phyloP scores from a whole-genome alignment of 2,888 invertebrate species.

The Trypoxylon attenuatum region DNA sequence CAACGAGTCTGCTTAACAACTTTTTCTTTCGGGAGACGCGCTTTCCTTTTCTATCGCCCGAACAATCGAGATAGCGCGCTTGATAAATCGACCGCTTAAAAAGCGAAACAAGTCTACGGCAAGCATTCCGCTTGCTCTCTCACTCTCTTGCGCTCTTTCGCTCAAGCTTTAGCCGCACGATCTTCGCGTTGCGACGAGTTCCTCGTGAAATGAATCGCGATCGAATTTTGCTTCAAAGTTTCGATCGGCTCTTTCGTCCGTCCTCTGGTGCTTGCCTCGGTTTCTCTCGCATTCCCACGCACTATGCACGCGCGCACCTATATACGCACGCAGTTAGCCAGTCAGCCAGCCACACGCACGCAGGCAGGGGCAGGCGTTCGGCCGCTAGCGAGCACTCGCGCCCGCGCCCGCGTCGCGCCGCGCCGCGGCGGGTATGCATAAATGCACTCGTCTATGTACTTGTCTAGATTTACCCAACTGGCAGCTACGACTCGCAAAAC shows the following conservation, averaged over 20 bases:
- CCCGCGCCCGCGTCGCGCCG: not conserved
- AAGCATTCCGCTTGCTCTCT: slow-evolving; percentile 6
- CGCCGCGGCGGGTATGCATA: slow-evolving; percentile 38
- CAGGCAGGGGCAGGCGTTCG: not conserved
- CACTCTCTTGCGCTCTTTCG: too few relatives aligned
- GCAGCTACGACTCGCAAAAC: slow-evolving; percentile 12
- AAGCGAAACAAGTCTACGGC: slow-evolving; percentile 10
- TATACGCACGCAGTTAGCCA: slow-evolving; percentile 28
- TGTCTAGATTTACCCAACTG: slow-evolving; percentile 33
- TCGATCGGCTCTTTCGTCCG: slow-evolving; percentile 1
- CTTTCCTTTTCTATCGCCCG: slow-evolving; percentile 14
- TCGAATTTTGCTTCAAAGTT: not conserved
- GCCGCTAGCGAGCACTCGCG: not conserved
- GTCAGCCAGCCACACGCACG: not conserved
- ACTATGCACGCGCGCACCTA: slow-evolving; percentile 30
- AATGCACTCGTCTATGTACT: slow-evolving; percentile 27
- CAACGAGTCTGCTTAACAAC: not conserved
- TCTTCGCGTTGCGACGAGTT: not conserved
- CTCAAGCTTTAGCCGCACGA: too few relatives aligned
- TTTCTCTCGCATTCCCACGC: slow-evolving; percentile 33
- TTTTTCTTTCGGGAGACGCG: slow-evolving; percentile 2
- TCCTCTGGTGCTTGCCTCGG: not conserved
- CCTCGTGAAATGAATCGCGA: not conserved
- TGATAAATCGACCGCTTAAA: slow-evolving; percentile 12
- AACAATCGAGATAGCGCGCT: slow-evolving; percentile 8